Evolutionary conservation across 2,888 invertebrate species (phyloP).

Genomic region (Cepaea hortensis): DNA sequence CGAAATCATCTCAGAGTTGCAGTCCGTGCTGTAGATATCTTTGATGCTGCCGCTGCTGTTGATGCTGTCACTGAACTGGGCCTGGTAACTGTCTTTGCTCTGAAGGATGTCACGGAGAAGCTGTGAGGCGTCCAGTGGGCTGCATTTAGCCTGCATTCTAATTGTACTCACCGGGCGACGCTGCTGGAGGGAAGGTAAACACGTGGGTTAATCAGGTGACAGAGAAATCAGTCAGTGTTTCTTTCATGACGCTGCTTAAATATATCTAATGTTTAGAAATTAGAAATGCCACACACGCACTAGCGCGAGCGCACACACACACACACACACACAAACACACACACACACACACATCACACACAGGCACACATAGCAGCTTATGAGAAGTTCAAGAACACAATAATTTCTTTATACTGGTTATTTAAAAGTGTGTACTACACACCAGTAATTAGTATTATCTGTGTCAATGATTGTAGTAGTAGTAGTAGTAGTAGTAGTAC

Average conservation of each 20-base stretch:
- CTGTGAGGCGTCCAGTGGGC: slow-evolving; percentile 77
- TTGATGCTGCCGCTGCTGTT: slow-evolving; percentile 38
- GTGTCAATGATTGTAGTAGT: background rate
- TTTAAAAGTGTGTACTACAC: background rate
- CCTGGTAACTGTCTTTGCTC: slow-evolving; percentile 81
- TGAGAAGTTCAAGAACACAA: background rate
- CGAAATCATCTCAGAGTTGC: slow-evolving; percentile 47
- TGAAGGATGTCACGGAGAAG: slow-evolving; percentile 92
- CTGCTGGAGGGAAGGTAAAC: slow-evolving; percentile 10
- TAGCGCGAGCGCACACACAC: background rate
- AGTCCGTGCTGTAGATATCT: slow-evolving; percentile 31
- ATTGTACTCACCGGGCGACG: background rate
- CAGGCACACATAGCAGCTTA: background rate
- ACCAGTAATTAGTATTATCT: background rate
- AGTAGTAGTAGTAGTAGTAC: background rate
- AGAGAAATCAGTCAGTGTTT: background rate
- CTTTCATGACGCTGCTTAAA: background rate
- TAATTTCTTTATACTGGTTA: background rate
- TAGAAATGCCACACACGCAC: background rate
- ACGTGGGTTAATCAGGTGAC: background rate
- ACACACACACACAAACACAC: too few relatives aligned
- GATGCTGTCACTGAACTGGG: slow-evolving; percentile 53
- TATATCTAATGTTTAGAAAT: background rate
- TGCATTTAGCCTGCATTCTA: slow-evolving; percentile 44
- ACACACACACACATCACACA: background rate